Conservation (phyloP, 2,888 invertebrate genomes). For the Synanthedon andrenaeformis region DNA sequence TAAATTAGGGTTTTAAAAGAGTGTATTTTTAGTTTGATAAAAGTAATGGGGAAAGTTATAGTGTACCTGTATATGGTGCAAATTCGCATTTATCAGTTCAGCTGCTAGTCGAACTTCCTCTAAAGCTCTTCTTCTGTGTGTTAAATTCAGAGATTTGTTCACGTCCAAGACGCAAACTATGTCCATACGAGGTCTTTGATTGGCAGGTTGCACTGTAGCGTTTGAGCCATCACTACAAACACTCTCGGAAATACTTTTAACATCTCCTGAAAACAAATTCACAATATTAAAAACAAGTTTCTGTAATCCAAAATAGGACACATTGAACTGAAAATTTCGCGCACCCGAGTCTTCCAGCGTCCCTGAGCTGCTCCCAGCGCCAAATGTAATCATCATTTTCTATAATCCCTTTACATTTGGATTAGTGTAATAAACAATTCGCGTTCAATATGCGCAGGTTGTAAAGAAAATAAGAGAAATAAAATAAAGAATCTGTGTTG, state of each 20-base stretch:
- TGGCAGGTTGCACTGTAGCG: constrained; percentile 57
- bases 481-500: constrained; percentile 6
- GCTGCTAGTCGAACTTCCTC: constrained; percentile 89
- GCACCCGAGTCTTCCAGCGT: constrained; percentile 58
- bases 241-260: constrained; percentile 65
- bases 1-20: too few relatives aligned
- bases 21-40: too few relatives aligned
- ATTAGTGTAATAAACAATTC: constrained; percentile 37
- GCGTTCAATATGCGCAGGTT: constrained; percentile 31
- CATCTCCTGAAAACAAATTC: constrained; percentile 44
- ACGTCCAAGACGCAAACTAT: constrained; percentile 90
- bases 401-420: constrained; percentile 45
- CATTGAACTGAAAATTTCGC: constrained; percentile 1
- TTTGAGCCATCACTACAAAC: constrained; percentile 67
- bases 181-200: constrained; percentile 80
- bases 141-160: constrained; percentile 77
- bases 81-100: constrained; percentile 80
- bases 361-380: constrained; percentile 48
- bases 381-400: constrained; percentile 61
- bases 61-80: constrained; percentile 84
- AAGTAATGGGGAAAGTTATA: background rate
- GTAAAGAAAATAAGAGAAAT: constrained; percentile 2
- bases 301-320: constrained; percentile 1
- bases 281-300: constrained; percentile 8
- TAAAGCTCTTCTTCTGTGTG: constrained; percentile 82